Evolutionary conservation across 2,797 vertebrate genomes (phyloP).

Genomic region (Enteromius paludinosus): DNA sequence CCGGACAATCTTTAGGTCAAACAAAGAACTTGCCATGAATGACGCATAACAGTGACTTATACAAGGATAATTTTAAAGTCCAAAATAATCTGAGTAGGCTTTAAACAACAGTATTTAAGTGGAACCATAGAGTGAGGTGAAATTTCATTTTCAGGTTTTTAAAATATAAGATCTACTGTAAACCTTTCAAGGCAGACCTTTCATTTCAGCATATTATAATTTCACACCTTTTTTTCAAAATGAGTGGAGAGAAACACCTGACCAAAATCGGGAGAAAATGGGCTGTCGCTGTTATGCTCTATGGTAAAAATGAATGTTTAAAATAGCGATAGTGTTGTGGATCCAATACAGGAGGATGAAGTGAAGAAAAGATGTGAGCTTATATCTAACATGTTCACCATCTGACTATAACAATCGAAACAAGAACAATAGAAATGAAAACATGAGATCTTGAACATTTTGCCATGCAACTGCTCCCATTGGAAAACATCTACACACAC

Average conservation of each 20-base stretch:
- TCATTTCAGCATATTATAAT: background rate
- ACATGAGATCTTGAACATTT: background rate
- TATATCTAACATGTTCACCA: constrained; percentile 7
- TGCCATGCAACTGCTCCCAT: constrained; percentile 38
- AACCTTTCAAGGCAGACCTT: background rate
- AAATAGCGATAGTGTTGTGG: background rate
- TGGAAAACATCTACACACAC: constrained; percentile 31
- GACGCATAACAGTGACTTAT: constrained; percentile 13
- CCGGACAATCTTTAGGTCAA: constrained; percentile 39
- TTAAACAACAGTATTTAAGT: background rate
- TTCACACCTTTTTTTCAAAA: too few species aligned
- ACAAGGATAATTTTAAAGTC: constrained; percentile 11
- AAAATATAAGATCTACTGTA: too few species aligned
- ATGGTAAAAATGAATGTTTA: background rate
- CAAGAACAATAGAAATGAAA: constrained; percentile 21
- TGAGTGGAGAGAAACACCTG: background rate
- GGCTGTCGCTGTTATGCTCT: background rate
- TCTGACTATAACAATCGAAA: background rate
- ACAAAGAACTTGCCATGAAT: constrained; percentile 17
- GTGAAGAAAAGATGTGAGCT: background rate
- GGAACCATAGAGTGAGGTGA: background rate
- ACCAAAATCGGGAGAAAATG: background rate
- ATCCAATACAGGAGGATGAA: background rate
- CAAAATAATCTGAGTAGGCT: background rate
- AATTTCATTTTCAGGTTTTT: background rate